A percentile compares a stretch with the other conserved stretches of the same genome.
Evolutionary conservation across 2,113 vertebrate genomes (phyloP).

Genomic region (Chinchilla lanigera): DNA sequence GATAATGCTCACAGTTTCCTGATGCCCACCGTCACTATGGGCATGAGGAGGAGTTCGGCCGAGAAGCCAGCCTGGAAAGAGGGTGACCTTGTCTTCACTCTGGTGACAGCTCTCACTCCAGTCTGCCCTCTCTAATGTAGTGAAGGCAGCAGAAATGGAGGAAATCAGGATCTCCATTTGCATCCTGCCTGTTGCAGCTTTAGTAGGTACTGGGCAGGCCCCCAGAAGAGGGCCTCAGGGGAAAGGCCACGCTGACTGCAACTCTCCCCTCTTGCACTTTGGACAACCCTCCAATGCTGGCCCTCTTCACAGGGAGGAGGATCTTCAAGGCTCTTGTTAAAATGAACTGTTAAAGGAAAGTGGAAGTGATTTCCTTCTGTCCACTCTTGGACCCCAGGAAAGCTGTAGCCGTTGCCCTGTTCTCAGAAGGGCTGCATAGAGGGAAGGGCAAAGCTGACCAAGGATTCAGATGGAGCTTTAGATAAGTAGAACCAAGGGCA

Average conservation of each 20-base stretch:
- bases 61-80: conserved; percentile 18
- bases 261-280: neutral
- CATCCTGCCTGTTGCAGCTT: neutral
- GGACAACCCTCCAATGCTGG: neutral
- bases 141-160: neutral
- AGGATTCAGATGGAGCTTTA: neutral
- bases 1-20: neutral
- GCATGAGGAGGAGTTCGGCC: neutral
- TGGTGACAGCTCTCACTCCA: neutral
- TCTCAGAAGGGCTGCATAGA: neutral
- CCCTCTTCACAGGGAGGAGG: neutral
- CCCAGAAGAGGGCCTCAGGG: neutral
- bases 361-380: neutral
- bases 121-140: neutral
- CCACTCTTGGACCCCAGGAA: neutral
- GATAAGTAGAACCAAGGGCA: neutral
- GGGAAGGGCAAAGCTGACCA: neutral
- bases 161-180: neutral
- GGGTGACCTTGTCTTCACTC: neutral
- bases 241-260: neutral
- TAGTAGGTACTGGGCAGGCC: neutral
- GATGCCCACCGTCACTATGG: neutral
- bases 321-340: neutral
- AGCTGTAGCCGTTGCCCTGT: neutral
- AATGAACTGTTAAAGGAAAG: neutral